Evolutionary conservation across 2,797 vertebrate species (phyloP), one percentile per base, ranked within the genome.

Genomic region (Sciurus carolinensis): DNA sequence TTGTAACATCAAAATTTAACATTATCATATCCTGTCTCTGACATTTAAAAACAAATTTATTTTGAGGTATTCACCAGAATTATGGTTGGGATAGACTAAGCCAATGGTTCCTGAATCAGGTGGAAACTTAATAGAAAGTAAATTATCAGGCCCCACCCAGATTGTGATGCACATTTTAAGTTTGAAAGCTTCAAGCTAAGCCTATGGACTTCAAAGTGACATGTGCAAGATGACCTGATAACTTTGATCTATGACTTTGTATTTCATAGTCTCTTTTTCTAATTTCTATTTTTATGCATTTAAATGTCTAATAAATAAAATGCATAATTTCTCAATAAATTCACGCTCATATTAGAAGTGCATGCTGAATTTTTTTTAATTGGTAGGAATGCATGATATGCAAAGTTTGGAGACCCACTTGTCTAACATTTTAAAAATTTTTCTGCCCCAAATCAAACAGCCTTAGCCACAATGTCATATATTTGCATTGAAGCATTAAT

Each of bases 221-320:
- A 5, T 36, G 3, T 44, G n/a, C 15, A 73, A 90, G 26, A 54
- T 30, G n/a, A 54, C 39, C 47, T 80, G 72, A 69, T 81, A 62
- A 26, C 59, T 62, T 26, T 62, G 59, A 62, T 62, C 22, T 42
- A 5, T 64, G 89, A 89, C 33, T 89, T 73, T 71, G 39, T 42
- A 66, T 85, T 91, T 89, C n/a, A 54, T 72, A 87, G 50, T 93
- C 42, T 90, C 26, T 39, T 71, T 96, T 87, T 67, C 54, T 77
- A 84, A 93, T 81, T 86, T 92, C 24, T 81, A 42, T 28, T 91
- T 94, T 66, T 73, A 24, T 92, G 2, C 17, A 57, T 47, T 88
- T 72, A 77, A 93, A 79, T 67, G 47, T 36, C 39, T 33, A 66
- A 57, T 22, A 57, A 5, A 64, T 77, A 66, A 6, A 42, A 87